These are phyloP conservation scores for Megastigmus dorsalis DNA, from an alignment of 2,888 invertebrate genomes.

Conservation along the genomic window DNA sequence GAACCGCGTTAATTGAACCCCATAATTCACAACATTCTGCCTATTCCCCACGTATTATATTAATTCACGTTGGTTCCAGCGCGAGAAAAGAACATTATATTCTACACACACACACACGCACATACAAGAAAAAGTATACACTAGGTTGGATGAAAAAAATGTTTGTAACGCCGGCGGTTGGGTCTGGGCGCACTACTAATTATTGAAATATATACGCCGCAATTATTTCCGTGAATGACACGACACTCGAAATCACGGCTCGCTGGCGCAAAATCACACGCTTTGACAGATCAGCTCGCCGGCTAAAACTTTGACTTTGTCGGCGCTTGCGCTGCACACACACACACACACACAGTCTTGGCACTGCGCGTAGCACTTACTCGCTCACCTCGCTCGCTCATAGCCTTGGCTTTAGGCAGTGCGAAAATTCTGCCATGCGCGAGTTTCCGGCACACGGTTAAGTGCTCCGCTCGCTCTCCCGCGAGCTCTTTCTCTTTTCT, in stretches of 20 bases:
- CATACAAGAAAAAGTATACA: no score
- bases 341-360: no score
- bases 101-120: no score
- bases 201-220: neutral
- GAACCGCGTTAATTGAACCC: no score
- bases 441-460: neutral
- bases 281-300: constrained; percentile 1
- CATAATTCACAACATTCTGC: no score
- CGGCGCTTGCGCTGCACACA: no score
- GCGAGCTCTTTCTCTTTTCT: constrained; percentile 1
- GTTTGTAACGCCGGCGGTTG: neutral
- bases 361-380: neutral
- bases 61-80: no score
- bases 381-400: neutral
- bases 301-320: constrained; percentile 43
- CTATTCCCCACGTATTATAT: no score
- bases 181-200: no score
- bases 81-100: no score
- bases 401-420: neutral
- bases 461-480: neutral
- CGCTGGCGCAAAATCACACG: constrained; percentile 1
- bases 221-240: constrained; percentile 33
- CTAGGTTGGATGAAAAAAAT: no score
- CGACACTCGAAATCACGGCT: constrained; percentile 11
- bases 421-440: constrained; percentile 22